Base-by-base conservation (phyloP, 2,113 vertebrate genomes). In the Bettongia penicillata region DNA sequence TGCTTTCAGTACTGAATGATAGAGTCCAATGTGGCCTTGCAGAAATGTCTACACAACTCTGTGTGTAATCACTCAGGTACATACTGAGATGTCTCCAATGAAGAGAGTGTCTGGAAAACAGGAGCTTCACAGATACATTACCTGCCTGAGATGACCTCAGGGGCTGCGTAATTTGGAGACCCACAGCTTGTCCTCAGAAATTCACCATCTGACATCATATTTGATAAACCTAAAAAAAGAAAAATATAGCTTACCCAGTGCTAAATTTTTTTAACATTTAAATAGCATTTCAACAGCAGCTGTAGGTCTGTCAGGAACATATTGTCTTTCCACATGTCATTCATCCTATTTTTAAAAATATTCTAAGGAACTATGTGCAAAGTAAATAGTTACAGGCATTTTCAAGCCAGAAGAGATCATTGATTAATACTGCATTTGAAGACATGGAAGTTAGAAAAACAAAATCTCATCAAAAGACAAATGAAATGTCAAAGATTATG, bases 131-230 rank as follows among this genome's bases (percentile, higher is more conserved):
- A 90, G 14, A 91, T 68, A 26, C 8, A 55, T 97, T 97, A 99
- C 99, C 99, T 99, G 98, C 99, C 99, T 94, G 99, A 99, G 98
- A 99, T 99, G 97, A 99, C 99, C 98, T 99, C 99, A 68, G 99
- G 99, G 93, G 99, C 99, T 91, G 99, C 99, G 19, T 99, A 99
- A 98, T 99, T 99, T 55, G 99, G 99, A 52, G 99, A 99, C 8
- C 99, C 99, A 93, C 99, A 99, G 98, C 99, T 99, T 48, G 99
- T 99, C 96, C 99, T 98, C 3, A 99, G 98, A 97, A 99, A 99
- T 98, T 99, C 99, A 0, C 99, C 99, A 94, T 99, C 99, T 95
- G 99, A 99, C 99, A 99, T 99, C 99, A 99, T 99, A 98, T 99
- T 99, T 89, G 99, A 99, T 94, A 99, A 98, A 8, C 99, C 99